These are phyloP conservation scores for Odontamblyopus rebecca DNA, from an alignment of 2,797 vertebrate genomes.

Conservation along the genomic window DNA sequence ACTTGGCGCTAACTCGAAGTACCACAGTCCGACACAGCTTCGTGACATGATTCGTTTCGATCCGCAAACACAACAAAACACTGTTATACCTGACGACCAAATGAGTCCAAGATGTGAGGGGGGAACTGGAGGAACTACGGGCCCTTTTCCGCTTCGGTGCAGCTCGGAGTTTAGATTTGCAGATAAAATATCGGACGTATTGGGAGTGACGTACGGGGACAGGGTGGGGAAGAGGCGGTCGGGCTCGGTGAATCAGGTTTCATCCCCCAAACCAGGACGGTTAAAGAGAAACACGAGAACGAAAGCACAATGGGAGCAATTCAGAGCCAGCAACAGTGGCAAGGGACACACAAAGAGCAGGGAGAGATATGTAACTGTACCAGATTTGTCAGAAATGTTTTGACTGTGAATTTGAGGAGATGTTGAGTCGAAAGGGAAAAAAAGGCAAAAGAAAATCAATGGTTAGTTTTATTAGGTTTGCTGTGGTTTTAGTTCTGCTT, in stretches of 20 bases:
- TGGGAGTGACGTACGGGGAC: slow-evolving; percentile 46
- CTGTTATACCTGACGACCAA: slow-evolving; percentile 68
- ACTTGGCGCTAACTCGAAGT: background rate
- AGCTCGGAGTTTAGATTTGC: slow-evolving; percentile 49
- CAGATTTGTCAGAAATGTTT: background rate
- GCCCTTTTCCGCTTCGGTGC: slow-evolving; percentile 57
- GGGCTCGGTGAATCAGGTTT: slow-evolving; percentile 39
- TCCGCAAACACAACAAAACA: slow-evolving; percentile 62
- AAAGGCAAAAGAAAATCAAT: background rate
- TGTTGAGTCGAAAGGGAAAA: background rate
- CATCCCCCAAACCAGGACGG: slow-evolving; percentile 21
- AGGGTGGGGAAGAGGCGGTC: slow-evolving; percentile 37
- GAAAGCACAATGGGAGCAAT: slow-evolving; percentile 13
- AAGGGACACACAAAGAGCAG: background rate
- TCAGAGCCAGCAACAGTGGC: slow-evolving; percentile 8
- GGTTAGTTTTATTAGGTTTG: too few relatives aligned
- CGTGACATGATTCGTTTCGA: slow-evolving; percentile 53
- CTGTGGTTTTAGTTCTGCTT: too few relatives aligned
- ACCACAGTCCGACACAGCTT: slow-evolving; percentile 46
- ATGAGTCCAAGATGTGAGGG: slow-evolving; percentile 63
- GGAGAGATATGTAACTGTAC: background rate
- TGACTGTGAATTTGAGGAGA: background rate
- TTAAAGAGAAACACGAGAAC: slow-evolving; percentile 41
- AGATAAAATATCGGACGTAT: slow-evolving; percentile 59
- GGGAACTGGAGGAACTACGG: slow-evolving; percentile 45